phyloP scores from a whole-genome alignment of 2,888 invertebrate genomes.

The Pyrgus malvae region DNA sequence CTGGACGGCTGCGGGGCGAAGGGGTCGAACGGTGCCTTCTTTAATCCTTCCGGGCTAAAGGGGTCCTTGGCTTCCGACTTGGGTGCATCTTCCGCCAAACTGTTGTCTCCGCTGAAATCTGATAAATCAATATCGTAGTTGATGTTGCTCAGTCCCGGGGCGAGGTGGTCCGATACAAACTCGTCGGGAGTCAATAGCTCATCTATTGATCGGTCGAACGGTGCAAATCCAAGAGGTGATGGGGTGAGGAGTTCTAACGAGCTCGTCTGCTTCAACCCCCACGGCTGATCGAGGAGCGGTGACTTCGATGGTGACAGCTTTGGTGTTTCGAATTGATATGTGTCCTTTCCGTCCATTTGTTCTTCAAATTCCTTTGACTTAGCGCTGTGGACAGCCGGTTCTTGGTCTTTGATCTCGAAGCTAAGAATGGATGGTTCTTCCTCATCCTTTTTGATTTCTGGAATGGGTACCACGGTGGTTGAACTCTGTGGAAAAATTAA shows the following conservation, averaged over 20 bases:
- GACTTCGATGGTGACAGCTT: slow-evolving; percentile 61
- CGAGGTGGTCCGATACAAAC: slow-evolving; percentile 69
- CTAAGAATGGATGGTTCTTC: no score
- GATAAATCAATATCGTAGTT: slow-evolving; percentile 90
- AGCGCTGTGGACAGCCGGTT: neutral
- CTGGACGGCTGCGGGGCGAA: slow-evolving; percentile 37
- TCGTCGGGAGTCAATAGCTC: slow-evolving; percentile 84
- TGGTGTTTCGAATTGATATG: slow-evolving; percentile 48
- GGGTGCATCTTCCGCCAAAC: slow-evolving; percentile 81
- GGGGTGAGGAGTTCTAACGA: slow-evolving; percentile 82
- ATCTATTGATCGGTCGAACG: slow-evolving; percentile 83
- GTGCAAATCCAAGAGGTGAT: slow-evolving; percentile 79
- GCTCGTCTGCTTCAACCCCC: slow-evolving; percentile 61
- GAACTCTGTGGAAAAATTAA: no score
- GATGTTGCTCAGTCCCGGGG: slow-evolving; percentile 84
- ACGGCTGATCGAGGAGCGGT: slow-evolving; percentile 50
- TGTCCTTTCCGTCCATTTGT: slow-evolving; percentile 26
- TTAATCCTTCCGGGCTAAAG: slow-evolving; percentile 78
- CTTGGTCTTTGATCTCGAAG: slow-evolving; percentile 7
- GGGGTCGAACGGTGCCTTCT: slow-evolving; percentile 43
- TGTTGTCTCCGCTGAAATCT: slow-evolving; percentile 88
- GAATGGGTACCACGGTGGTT: no score
- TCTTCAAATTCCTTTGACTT: slow-evolving; percentile 18
- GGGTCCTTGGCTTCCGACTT: slow-evolving; percentile 74
- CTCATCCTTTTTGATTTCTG: no score